Evolutionary conservation across 2,113 vertebrate genomes (phyloP), one percentile per base, ranked within the genome.

Genomic region (Typhlomys cinereus): DNA sequence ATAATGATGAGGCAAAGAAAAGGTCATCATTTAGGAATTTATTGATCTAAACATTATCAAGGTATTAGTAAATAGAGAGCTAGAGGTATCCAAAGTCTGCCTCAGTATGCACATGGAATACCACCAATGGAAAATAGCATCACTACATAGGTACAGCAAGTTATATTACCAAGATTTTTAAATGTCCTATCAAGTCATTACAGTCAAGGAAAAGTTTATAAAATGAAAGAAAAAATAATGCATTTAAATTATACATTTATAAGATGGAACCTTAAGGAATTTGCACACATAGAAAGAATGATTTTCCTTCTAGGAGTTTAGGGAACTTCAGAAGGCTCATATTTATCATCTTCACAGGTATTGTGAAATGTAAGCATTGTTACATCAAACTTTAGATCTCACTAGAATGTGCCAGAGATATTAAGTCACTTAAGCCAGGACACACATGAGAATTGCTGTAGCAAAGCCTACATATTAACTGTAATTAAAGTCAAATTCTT

Each of bases 101-200:
- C 41, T 21, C 20, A 10, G 17, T 12, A 3, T 12, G 2, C 0
- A 4, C 18, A 11, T 25, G 29, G 48, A n/a, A 57, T 0, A 66
- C 17, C 29, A 85, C 2, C 4, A 23, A 36, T 3, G n/a, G 15
- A 66, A 70, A 17, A 3, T 2, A 46, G 4, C 23, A 23, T 50
- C 4, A 73, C 4, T 13, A 17, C 13, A 5, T 1, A 81, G 18
- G 41, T 39, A 44, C 36, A 86, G 8, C 46, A 57, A 69, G 50
- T n/a, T n/a, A 76, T 23, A 34, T 5, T 17, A 1, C 1, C 29
- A 34, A 79, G 29, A 7, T 57, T 82, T 44, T 57, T 52, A 73
- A 66, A 81, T 17, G 31, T 10, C 3, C 2, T 57, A 25, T 18
- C 18, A 89, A 17, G 7, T 36, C 2, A 12, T 21, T 7, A 23